These are phyloP conservation scores for Leptarthrus brevirostris DNA, from an alignment of 2,888 invertebrate species.

Conservation along the genomic window DNA sequence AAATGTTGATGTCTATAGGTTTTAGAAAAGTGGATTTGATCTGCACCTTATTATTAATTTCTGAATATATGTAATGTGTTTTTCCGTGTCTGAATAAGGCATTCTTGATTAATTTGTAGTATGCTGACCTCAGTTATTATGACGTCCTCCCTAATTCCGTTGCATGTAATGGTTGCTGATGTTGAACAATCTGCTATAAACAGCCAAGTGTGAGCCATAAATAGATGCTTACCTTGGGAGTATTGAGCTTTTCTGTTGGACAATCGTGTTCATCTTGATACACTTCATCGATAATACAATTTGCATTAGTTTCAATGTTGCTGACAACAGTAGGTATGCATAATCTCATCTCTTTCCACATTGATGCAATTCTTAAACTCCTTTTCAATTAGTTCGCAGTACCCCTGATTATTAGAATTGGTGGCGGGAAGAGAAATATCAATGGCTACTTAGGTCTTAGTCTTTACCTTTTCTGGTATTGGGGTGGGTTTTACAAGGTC, in stretches of 20 bases:
- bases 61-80: neutral
- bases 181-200: neutral
- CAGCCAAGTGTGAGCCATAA: conserved; percentile 2
- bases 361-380: no score
- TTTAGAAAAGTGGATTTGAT: neutral
- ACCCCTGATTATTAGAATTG: no score
- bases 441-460: no score
- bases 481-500: no score
- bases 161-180: conserved; percentile 1
- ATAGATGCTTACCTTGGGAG: neutral
- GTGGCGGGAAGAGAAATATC: no score
- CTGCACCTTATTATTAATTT: neutral
- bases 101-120: conserved; percentile 4
- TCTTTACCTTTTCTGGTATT: no score
- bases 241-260: neutral
- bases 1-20: neutral
- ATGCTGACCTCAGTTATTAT: neutral
- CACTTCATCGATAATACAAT: neutral
- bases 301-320: neutral
- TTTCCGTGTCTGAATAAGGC: neutral
- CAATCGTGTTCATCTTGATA: neutral
- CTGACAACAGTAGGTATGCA: neutral
- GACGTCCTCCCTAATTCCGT: neutral
- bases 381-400: no score
- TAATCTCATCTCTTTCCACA: neutral